Conservation (phyloP, 2,113 vertebrate genomes). For the Pterocles burchelli region DNA sequence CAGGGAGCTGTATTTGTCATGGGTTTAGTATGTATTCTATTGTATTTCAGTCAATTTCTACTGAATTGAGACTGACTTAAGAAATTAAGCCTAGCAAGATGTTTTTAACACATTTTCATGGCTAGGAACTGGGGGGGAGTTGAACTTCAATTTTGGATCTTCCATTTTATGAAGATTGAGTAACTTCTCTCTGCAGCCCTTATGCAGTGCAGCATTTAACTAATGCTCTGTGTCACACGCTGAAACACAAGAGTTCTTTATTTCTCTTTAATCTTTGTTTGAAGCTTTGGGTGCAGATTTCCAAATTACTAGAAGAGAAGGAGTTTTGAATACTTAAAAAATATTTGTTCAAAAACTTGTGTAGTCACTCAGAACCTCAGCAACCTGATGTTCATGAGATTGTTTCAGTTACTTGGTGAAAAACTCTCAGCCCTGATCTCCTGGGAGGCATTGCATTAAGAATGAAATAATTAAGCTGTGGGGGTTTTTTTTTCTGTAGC, state of each 20-base stretch:
- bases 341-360: background rate
- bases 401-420: background rate
- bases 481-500: background rate
- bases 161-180: background rate
- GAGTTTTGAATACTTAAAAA: background rate
- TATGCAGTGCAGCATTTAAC: background rate
- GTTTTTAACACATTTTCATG: background rate
- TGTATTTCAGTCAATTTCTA: background rate
- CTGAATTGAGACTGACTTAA: background rate
- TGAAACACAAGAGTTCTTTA: background rate
- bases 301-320: background rate
- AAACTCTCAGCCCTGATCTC: background rate
- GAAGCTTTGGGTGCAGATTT: background rate
- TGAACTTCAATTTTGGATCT: background rate
- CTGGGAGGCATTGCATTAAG: background rate
- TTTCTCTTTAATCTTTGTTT: background rate
- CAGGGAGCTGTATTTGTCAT: background rate
- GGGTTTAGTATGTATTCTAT: background rate
- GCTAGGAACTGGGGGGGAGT: background rate
- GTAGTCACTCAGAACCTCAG: background rate
- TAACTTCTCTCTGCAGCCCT: background rate
- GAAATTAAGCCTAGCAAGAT: background rate
- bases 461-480: background rate
- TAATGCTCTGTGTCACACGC: background rate
- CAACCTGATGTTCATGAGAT: background rate